A percentile compares a stretch with the other conserved stretches of the same genome.
phyloP scores from a whole-genome alignment of 2,888 invertebrate genomes.

The Mythimna impura region DNA sequence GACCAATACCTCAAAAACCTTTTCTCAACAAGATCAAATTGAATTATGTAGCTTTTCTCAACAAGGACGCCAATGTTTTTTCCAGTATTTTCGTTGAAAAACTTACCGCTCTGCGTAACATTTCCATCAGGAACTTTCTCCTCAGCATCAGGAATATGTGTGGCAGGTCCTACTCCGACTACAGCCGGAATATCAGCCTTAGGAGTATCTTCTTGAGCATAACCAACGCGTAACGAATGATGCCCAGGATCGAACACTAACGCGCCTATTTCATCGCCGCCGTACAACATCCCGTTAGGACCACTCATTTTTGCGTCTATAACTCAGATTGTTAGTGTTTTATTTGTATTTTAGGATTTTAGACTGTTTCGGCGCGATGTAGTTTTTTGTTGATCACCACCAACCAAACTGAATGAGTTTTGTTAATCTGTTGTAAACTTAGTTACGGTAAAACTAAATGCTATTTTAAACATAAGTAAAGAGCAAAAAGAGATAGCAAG shows the following conservation, averaged over 20 bases:
- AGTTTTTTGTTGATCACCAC: constrained; percentile 60
- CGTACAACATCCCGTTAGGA: constrained; percentile 94
- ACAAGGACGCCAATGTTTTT: background rate
- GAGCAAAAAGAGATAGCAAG: background rate
- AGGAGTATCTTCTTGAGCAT: constrained; percentile 99
- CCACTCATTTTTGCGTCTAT: constrained; percentile 80
- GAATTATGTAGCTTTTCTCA: constrained; percentile 1
- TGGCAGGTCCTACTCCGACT: constrained; percentile 95
- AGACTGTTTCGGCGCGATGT: constrained; percentile 55
- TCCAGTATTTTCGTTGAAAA: background rate
- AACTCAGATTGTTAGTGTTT: constrained; percentile 11
- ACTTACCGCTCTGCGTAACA: constrained; percentile 90
- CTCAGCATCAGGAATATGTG: constrained; percentile 93
- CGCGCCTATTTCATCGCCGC: constrained; percentile 99
- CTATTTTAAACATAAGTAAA: background rate
- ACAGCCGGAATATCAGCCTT: constrained; percentile 99
- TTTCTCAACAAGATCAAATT: too few species aligned
- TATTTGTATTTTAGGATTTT: constrained; percentile 4
- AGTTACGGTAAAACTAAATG: background rate
- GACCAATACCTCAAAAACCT: background rate
- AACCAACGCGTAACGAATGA: constrained; percentile 95
- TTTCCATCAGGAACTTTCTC: constrained; percentile 94
- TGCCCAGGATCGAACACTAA: constrained; percentile 98
- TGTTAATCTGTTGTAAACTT: constrained; percentile 37
- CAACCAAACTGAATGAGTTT: constrained; percentile 9